A percentile compares a stretch with the other conserved stretches of the same genome.
Evolutionary conservation across 2,113 vertebrate species (phyloP).

Genomic region (Cercocebus atys): DNA sequence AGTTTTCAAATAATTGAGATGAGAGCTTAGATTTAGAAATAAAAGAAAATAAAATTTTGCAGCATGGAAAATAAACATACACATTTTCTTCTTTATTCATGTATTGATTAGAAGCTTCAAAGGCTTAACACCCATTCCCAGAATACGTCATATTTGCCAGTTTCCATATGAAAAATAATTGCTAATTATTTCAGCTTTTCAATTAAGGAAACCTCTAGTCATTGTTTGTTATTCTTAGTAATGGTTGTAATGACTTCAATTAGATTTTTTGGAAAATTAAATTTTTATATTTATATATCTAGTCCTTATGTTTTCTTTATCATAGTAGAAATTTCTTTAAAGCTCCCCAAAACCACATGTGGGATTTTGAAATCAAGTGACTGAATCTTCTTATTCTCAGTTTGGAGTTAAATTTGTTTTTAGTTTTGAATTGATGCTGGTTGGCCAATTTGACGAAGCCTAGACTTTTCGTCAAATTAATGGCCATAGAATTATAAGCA

Average conservation of each 20-base stretch:
- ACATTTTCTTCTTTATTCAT: background rate
- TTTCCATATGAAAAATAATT: constrained; percentile 37
- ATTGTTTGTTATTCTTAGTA: constrained; percentile 1
- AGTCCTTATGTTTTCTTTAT: constrained; percentile 7
- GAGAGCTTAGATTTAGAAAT: constrained; percentile 22
- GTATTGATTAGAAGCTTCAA: background rate
- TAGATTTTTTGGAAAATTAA: background rate
- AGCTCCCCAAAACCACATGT: constrained; percentile 23
- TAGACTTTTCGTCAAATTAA: background rate
- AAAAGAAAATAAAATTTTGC: constrained; percentile 19
- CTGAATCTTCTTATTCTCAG: background rate
- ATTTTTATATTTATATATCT: background rate
- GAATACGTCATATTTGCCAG: background rate
- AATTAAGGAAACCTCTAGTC: background rate
- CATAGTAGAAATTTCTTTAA: background rate
- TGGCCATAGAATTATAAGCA: background rate
- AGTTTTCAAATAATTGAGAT: background rate
- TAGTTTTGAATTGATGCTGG: background rate
- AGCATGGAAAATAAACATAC: background rate
- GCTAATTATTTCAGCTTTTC: background rate
- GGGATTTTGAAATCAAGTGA: background rate
- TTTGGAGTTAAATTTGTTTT: constrained; percentile 5
- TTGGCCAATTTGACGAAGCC: background rate
- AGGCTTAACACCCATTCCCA: background rate
- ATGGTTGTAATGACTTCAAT: background rate